Evolutionary conservation across 2,797 vertebrate species (phyloP), one percentile per base, ranked within the genome.

Genomic region (Tragopan temminckii): DNA sequence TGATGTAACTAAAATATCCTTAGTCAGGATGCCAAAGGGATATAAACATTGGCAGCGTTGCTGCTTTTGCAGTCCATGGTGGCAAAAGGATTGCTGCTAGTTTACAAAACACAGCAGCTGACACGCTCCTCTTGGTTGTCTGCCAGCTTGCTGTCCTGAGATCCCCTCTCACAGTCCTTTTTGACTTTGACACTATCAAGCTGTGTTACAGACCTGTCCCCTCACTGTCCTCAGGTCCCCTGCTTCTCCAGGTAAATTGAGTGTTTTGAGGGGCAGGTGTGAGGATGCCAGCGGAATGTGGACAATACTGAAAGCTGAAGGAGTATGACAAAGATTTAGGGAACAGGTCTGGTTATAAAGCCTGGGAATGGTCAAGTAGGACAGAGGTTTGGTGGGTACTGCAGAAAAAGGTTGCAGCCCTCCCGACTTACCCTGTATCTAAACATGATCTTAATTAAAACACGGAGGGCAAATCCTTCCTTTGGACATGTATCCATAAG

Each of bases 41-140:
- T 70, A 38, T 43, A 95, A 94, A 94, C 89, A 90, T 88, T 96
- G 95, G 85, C 92, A 94, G 57, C 15, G 24, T 31, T 66, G 83
- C 88, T 1, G 69, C 27, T 94, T 95, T 83, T 89, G 85, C 89
- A 95, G 62, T 42, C 68, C 87, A 64, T 1, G 5, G 66, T 25
- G 72, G 67, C 76, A 79, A 83, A 82, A 83, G 85, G 59, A 91
- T 86, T 78, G 74, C 78, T 90, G 46, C 38, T 72, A 43, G 85
- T 88, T 95, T 89, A 95, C 80, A 89, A 93, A 94, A 67, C 50
- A 52, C 69, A 89, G 87, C 21, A 38, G 74, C 69, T 92, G 90
- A 91, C 78, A 86, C 0, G 5, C 57, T 94, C 15, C 76, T 58
- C 71, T 72, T 92, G 93, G 79, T 89, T 88, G 80, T 64, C 69